phyloP scores from a whole-genome alignment of 2,888 invertebrate genomes.

The Mimumesa dahlbomi region DNA sequence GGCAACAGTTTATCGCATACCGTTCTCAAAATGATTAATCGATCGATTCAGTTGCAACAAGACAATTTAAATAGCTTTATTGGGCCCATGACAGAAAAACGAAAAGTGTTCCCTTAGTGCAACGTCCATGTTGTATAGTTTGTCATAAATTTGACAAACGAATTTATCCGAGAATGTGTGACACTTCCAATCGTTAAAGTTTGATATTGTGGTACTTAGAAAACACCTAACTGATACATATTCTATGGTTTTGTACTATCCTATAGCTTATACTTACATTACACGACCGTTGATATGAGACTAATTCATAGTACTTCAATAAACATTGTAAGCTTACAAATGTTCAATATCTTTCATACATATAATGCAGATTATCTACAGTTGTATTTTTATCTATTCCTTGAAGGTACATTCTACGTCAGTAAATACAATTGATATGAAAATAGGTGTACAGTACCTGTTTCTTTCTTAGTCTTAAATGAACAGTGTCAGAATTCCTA shows the following conservation, averaged over 20 bases:
- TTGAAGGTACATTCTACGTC: constrained; percentile 7
- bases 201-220: constrained; percentile 13
- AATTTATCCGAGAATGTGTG: too few relatives aligned
- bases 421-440: constrained; percentile 42
- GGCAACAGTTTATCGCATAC: neutral
- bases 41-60: too few relatives aligned
- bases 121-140: too few relatives aligned
- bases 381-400: constrained; percentile 10
- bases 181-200: too few relatives aligned
- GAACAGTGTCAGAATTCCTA: constrained; percentile 10
- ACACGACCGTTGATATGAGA: constrained; percentile 4
- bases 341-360: constrained; percentile 15
- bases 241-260: constrained; percentile 26
- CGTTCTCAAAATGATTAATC: neutral
- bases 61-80: too few relatives aligned
- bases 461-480: constrained; percentile 26
- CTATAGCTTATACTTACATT: constrained; percentile 29
- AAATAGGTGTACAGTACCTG: constrained; percentile 43
- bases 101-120: too few relatives aligned
- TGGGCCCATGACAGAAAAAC: too few relatives aligned
- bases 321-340: constrained; percentile 43
- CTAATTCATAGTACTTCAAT: constrained; percentile 19
- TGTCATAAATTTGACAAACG: too few relatives aligned
- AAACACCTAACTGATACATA: constrained; percentile 27
- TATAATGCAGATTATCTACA: constrained; percentile 20